Conservation (phyloP, 2,797 vertebrate species). For the Graptemys geographica region DNA sequence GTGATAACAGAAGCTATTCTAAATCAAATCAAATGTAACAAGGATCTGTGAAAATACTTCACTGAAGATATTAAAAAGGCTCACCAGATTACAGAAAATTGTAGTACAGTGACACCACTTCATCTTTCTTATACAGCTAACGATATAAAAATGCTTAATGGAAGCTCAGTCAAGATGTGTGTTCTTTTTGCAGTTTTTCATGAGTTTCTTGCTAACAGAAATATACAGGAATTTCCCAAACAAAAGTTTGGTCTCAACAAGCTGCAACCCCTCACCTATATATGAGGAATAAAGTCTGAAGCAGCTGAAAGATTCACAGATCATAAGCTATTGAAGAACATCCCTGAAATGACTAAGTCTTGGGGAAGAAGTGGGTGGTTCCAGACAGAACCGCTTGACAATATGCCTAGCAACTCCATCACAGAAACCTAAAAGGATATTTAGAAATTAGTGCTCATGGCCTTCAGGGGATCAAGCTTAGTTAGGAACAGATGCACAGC, state of each 20-base stretch:
- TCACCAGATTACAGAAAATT: constrained; percentile 29
- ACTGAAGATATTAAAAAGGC: constrained; percentile 12
- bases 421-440: rapidly evolving
- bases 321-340: not conserved
- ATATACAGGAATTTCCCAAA: not conserved
- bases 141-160: not conserved
- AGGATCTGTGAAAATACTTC: constrained; percentile 37
- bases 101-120: constrained; percentile 28
- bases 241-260: not conserved
- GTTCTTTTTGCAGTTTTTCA: not conserved
- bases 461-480: not conserved
- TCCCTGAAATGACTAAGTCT: rapidly evolving
- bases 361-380: not conserved
- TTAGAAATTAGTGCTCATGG: rapidly evolving
- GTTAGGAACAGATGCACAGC: not conserved
- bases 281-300: not conserved
- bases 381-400: rapidly evolving
- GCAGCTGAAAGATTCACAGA: not conserved
- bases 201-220: constrained; percentile 49
- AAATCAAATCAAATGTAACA: constrained; percentile 2
- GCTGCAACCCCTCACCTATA: constrained; percentile 5
- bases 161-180: constrained; percentile 11
- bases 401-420: not conserved
- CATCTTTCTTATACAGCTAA: not conserved
- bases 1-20: not conserved